Conservation (phyloP, 1,140 invertebrate species). For the Batillaria attramentaria region DNA sequence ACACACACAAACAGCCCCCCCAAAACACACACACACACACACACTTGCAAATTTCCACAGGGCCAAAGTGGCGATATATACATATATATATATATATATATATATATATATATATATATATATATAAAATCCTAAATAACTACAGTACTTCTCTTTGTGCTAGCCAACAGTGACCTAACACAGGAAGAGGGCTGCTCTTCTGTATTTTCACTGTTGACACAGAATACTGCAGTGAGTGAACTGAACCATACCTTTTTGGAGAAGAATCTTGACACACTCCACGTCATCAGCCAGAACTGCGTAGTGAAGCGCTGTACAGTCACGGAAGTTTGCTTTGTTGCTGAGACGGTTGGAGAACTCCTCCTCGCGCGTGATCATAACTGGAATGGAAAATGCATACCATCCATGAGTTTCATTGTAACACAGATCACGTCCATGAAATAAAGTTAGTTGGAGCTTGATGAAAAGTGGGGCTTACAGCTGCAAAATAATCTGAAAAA, state of each 20-base stretch:
- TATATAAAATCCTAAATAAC: neutral
- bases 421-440: too few species aligned
- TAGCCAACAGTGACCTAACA: neutral
- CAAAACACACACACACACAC: too few species aligned
- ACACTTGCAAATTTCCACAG: too few species aligned
- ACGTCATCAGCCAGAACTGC: conserved; percentile 84
- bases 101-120: neutral
- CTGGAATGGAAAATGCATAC: too few species aligned
- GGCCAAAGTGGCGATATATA: too few species aligned
- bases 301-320: conserved; percentile 93
- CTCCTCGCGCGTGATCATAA: conserved; percentile 81
- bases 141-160: neutral
- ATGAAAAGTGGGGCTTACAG: too few species aligned
- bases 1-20: too few species aligned
- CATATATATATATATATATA: conserved; percentile 5
- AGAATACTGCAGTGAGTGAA: neutral
- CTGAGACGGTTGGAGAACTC: conserved; percentile 86
- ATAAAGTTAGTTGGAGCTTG: too few species aligned
- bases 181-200: neutral
- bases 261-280: conserved; percentile 73
- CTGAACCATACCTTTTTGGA: conserved; percentile 64
- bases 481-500: too few species aligned
- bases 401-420: too few species aligned
- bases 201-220: too few species aligned
- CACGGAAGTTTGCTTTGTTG: conserved; percentile 81